Base-by-base conservation (phyloP, 2,888 invertebrate genomes). In the Tetragonisca angustula region DNA sequence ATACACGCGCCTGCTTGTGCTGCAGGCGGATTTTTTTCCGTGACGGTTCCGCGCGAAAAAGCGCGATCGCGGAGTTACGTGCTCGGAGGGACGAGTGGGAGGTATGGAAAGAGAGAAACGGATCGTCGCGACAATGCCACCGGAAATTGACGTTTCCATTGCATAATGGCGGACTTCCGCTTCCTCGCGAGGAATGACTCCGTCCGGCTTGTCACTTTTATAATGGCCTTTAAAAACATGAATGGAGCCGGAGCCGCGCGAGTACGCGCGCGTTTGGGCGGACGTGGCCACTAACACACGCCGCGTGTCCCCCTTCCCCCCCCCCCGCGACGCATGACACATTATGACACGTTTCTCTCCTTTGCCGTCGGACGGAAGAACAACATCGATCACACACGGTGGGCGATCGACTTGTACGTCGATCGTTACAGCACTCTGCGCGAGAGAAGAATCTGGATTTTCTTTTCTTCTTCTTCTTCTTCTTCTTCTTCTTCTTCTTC, bases 61-160 rank as follows among this genome's bases (percentile, higher is more conserved):
- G 50, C 43, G 43, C 43, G 43, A 43, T 65, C 21, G 52, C 72
- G 71, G 17, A 11, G 43, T 64, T 32, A 43, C 36, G n/a, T 9
- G 65, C 21, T 32, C 36, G 15, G 11, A n/a, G 3, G 15, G 0
- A 6, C 36, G 36, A 27, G 77, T 77, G 83, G 79, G 85, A 83
- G 68, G 72, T 65, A 83, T 74, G 79, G 84, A 84, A 86, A 84
- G 86, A 89, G 86, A 90, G 85, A 90, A 82, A 89, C 87, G 84
- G 83, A 88, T 83, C 80, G 83, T 81, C 87, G 87, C 87, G 87
- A 89, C 90, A 89, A 90, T 90, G 81, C 85, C 86, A 82, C 86
- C 89, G 89, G 89, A 89, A 89, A 93, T 93, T 92, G 92, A 92
- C 93, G 92, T 93, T 93, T 93, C 91, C 91, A 93, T 93, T 93